Conservation (phyloP, 1,140 invertebrate species). For the Tetragonula clypearis region DNA sequence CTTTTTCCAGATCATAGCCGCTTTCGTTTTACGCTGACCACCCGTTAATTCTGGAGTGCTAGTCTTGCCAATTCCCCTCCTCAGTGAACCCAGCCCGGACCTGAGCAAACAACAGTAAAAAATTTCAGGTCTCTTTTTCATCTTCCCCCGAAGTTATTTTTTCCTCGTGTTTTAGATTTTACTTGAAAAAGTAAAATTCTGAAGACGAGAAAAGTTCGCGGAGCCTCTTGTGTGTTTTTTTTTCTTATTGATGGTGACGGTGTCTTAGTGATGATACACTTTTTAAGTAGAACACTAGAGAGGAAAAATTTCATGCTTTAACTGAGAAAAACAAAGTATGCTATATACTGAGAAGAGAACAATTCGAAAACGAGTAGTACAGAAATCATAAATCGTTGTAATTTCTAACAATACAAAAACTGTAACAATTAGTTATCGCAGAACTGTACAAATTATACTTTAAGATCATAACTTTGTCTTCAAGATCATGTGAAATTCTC, state of each 20-base stretch:
- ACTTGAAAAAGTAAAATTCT: not conserved
- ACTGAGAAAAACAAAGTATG: no score
- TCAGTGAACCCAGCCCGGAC: slow-evolving; percentile 77
- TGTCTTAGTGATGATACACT: not conserved
- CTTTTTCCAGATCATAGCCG: slow-evolving; percentile 80
- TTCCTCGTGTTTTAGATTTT: not conserved
- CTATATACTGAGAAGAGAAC: no score
- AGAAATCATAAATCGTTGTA: no score
- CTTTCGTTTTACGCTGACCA: slow-evolving; percentile 74
- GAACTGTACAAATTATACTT: no score
- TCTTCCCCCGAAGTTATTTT: not conserved
- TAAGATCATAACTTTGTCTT: not conserved
- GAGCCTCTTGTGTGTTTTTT: not conserved
- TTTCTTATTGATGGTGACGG: not conserved
- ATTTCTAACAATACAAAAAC: no score
- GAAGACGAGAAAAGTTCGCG: not conserved
- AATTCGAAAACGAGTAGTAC: no score
- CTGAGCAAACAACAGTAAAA: slow-evolving; percentile 55
- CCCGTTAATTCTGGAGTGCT: slow-evolving; percentile 64
- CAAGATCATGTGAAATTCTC: not conserved
- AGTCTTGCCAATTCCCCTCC: slow-evolving; percentile 71
- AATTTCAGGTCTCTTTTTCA: not conserved
- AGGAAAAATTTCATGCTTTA: not conserved
- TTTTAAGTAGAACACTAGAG: not conserved
- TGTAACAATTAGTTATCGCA: no score